Evolutionary conservation across 2,888 invertebrate genomes (phyloP), one percentile per base, ranked within the genome.

Genomic region (Patella ulyssiponensis): DNA sequence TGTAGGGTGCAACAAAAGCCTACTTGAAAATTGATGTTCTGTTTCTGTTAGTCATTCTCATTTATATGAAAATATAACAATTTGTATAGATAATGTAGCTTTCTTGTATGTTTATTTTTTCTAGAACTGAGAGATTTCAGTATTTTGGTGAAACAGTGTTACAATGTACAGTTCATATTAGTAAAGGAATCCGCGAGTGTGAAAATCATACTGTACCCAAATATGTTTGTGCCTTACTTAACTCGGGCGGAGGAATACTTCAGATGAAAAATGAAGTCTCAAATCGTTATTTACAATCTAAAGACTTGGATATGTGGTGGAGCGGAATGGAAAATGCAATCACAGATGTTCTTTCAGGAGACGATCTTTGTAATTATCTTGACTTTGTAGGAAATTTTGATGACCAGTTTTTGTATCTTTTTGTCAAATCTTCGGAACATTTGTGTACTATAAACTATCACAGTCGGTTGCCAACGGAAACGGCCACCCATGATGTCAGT

Each of bases 271-370:
- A 87, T 73, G 71, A 83, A 33, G 86, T 87, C 75, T 72, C 77
- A 33, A 58, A 82, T 70, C 79, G 79, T 58, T 56, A 76, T 51
- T 74, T 81, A 2, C 82, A 80, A 72, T 83, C 87, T 12, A 88
- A 88, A 81, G 84, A 87, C 70, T 79, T 88, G 27, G 88, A 88
- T 78, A 83, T 82, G 0, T 88, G 88, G 88, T 88, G 88, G 88
- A 86, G 88, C 79, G 87, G 86, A 0, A 86, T 88, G 85, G 88
- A 88, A 75, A 83, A 80, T 70, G 84, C 85, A 70, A 78, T 88
- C 73, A 85, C 86, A 0, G 84, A 82, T 77, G 85, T 88, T 23
- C 74, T 88, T 20, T 87, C 86, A 0, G 81, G 84, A 14, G 87
- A 88, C 77, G 88, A 88, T 74, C 85, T 88, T 64, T 87, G 87